phyloP scores from a whole-genome alignment of 2,113 vertebrate species.

The Ahaetulla prasina region DNA sequence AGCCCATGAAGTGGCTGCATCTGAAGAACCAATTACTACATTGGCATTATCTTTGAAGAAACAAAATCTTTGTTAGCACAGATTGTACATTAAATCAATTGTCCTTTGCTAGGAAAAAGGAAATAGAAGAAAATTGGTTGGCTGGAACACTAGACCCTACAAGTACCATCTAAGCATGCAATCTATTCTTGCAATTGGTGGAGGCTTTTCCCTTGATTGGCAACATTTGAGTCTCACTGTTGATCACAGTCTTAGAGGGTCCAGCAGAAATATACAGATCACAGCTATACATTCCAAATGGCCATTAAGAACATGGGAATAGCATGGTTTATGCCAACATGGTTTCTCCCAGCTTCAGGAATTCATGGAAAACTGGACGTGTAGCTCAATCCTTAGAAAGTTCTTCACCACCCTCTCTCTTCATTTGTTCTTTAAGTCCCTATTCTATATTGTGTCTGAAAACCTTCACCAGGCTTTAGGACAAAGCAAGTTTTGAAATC shows the following conservation, averaged over 20 bases:
- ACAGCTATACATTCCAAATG: not conserved
- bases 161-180: not conserved
- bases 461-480: not conserved
- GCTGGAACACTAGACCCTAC: not conserved
- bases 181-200: not conserved
- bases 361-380: not conserved
- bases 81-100: not conserved
- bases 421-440: not conserved
- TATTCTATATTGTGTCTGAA: conserved; percentile 17
- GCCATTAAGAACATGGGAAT: not conserved
- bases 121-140: not conserved
- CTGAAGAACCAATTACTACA: not conserved
- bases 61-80: not conserved
- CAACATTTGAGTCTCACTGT: not conserved
- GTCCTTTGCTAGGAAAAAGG: not conserved
- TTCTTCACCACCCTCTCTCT: not conserved
- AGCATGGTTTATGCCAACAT: not conserved
- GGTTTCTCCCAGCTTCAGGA: not conserved
- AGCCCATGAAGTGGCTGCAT: not conserved
- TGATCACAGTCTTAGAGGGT: not conserved
- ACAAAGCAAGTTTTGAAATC: not conserved
- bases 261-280: not conserved
- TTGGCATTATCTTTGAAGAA: not conserved
- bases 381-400: not conserved
- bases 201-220: not conserved